These are phyloP conservation scores for Adelges cooleyi DNA, from an alignment of 1,140 invertebrate genomes.

Conservation along the genomic window DNA sequence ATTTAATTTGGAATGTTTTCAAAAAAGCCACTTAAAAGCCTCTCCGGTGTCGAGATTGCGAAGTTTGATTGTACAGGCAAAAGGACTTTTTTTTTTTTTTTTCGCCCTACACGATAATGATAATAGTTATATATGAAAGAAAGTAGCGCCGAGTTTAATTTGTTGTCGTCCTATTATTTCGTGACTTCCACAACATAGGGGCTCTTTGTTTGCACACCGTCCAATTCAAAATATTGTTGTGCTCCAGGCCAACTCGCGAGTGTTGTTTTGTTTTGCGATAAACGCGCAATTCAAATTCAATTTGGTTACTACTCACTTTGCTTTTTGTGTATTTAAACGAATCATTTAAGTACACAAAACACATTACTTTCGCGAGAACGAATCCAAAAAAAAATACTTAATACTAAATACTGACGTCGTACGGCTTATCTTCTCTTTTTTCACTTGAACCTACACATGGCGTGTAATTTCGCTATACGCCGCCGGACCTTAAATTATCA, in stretches of 20 bases:
- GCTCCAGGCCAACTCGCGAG: too few species aligned
- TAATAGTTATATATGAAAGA: too few species aligned
- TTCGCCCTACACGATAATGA: too few species aligned
- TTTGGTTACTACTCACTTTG: constrained; percentile 1
- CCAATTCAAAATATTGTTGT: too few species aligned
- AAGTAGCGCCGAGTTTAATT: not conserved
- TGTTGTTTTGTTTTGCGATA: not conserved
- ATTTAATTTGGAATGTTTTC: too few species aligned
- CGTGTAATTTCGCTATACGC: not conserved
- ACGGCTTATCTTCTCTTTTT: constrained; percentile 18
- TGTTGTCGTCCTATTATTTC: constrained; percentile 11
- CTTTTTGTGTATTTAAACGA: too few species aligned
- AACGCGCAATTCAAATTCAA: constrained; percentile 12
- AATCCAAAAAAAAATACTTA: constrained; percentile 8
- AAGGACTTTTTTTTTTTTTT: too few species aligned
- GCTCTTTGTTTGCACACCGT: not conserved
- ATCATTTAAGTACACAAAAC: too few species aligned
- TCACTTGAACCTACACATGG: constrained; percentile 1
- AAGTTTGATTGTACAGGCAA: too few species aligned
- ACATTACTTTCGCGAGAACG: constrained; percentile 7
- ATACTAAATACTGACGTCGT: not conserved
- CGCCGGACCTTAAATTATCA: not conserved
- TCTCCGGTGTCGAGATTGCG: too few species aligned
- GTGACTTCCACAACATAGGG: not conserved
- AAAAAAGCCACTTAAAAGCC: too few species aligned